Base-by-base conservation (phyloP, 2,113 vertebrate genomes). In the Nansenia antarctica region DNA sequence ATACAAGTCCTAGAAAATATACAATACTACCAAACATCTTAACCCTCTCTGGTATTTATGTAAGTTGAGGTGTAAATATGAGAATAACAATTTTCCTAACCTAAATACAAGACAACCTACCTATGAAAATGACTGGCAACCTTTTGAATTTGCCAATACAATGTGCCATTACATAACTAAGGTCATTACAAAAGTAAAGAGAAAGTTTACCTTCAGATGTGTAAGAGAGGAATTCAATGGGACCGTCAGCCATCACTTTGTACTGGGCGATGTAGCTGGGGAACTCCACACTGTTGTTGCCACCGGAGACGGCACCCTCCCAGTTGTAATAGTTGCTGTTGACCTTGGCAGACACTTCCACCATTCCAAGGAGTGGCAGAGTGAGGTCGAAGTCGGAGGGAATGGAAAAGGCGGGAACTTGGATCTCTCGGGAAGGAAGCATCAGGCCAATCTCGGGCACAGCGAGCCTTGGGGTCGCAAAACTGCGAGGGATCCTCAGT, bases 311-410 rank as follows among this genome's bases (percentile, higher is more conserved):
- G 0, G 73, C 85, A 14, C 86, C 92, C 1, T 95, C 92, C 95
- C 93, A 97, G 68, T 95, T 94, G 79, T 98, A 98, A 74, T 90
- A 86, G 86, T 98, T 98, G 91, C 92, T 96, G 74, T 93, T 85
- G 67, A 97, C 39, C 0, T 92, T 93, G 11, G 93, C 82, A 58
- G 93, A 94, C 60, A 93, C 45, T 57, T 96, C 94, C 22, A 95
- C 68, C 67, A 90, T 75, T 30, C 94, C 94, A 74, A 97, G 61
- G 45, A 94, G 86, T 71, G 95, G 96, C 34, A 98, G 47, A 9
- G 0, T 83, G 24, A 98, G 70, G 8, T 90, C 85, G 64, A 92
- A 93, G 20, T 76, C 77, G 42, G 90, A 37, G 6, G 96, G 96
- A 65, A 98, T 76, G 64, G 87, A 93, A 53, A 96, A 94, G 0